A percentile compares a stretch with the other conserved stretches of the same genome.
phyloP scores from a whole-genome alignment of 2,113 vertebrate species.

The Dipodomys stephensi region DNA sequence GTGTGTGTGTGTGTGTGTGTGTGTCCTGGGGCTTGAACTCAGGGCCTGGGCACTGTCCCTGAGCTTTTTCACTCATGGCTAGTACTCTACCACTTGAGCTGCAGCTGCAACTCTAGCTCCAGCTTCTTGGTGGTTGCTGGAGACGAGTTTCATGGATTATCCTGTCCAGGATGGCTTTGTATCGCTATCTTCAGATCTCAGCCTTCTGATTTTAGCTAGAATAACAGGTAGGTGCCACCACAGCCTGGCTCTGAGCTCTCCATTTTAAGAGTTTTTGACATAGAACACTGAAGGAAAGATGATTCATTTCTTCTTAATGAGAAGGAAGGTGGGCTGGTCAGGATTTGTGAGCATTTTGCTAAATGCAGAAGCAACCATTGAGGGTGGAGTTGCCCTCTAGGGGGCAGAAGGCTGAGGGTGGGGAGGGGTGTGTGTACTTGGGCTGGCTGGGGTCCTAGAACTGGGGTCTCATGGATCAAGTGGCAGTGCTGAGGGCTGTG shows the following conservation, averaged over 20 bases:
- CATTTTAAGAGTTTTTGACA: constrained; percentile 48
- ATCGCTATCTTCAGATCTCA: too few relatives aligned
- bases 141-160: too few relatives aligned
- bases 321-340: background rate
- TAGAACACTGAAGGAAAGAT: background rate
- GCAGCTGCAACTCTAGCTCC: too few relatives aligned
- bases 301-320: background rate
- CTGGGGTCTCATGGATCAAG: rapidly evolving
- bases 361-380: background rate
- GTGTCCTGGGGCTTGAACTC: too few relatives aligned
- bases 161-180: too few relatives aligned
- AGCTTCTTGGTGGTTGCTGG: too few relatives aligned
- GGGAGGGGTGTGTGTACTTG: background rate
- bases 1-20: too few relatives aligned
- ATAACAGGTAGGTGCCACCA: too few relatives aligned
- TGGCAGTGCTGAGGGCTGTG: background rate
- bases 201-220: too few relatives aligned
- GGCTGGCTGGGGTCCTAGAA: background rate
- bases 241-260: background rate
- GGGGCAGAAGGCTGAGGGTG: background rate
- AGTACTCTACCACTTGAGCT: too few relatives aligned
- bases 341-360: background rate
- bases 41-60: too few relatives aligned
- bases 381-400: background rate
- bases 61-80: too few relatives aligned